A percentile compares a stretch with the other conserved stretches of the same genome.
These are phyloP conservation scores for Brachypodius melanocephalos DNA, from an alignment of 2,113 vertebrate species.

Conservation along the genomic window DNA sequence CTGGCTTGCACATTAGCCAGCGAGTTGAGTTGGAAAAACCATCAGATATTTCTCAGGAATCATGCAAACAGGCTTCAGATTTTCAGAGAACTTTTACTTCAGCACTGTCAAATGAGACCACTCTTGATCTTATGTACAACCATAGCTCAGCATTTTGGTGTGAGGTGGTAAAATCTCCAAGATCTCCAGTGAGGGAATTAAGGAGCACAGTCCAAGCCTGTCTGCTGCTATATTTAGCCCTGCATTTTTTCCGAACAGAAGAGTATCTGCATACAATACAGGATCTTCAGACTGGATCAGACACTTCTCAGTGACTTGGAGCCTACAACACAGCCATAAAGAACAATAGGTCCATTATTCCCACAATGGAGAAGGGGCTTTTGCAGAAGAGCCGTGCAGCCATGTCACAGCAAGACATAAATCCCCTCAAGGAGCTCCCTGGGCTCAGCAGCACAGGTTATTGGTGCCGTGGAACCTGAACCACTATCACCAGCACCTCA, in stretches of 20 bases:
- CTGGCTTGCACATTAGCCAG: background rate
- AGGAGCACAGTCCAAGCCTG: background rate
- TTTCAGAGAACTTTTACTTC: background rate
- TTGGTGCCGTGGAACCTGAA: rapidly evolving
- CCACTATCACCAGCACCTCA: background rate
- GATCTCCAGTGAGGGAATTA: background rate
- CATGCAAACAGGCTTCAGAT: background rate
- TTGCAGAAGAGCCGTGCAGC: background rate
- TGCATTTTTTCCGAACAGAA: background rate
- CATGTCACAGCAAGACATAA: background rate
- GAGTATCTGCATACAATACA: background rate
- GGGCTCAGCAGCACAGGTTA: background rate
- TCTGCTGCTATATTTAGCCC: background rate
- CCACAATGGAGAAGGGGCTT: background rate
- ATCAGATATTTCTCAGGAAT: background rate
- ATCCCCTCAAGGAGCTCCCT: background rate
- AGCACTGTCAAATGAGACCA: background rate
- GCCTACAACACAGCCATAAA: background rate
- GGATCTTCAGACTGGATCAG: background rate
- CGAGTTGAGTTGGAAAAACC: background rate
- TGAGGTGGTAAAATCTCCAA: background rate
- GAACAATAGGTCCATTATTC: background rate
- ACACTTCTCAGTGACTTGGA: background rate
- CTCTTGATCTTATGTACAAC: background rate
- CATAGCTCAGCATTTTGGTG: background rate